phyloP scores from a whole-genome alignment of 1,140 invertebrate genomes.

The Penaeus japonicus region DNA sequence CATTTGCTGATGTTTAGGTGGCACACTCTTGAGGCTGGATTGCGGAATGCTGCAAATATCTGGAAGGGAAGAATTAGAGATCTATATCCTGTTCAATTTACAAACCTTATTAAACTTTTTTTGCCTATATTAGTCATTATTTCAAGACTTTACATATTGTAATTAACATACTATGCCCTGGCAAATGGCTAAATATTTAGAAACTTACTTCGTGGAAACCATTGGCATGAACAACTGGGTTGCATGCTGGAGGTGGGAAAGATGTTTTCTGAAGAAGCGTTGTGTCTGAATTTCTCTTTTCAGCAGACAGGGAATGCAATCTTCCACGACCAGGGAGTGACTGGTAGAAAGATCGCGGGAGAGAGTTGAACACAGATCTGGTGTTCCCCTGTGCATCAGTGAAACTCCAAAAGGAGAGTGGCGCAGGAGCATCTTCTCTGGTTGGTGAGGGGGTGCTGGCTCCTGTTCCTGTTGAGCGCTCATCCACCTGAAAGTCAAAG shows the following conservation, averaged over 20 bases:
- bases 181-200: background rate
- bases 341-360: slow-evolving; percentile 58
- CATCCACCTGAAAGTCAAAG: slow-evolving; percentile 45
- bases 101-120: background rate
- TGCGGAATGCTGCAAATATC: slow-evolving; percentile 63
- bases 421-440: slow-evolving; percentile 44
- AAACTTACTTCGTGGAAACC: slow-evolving; percentile 57
- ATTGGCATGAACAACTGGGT: slow-evolving; percentile 52
- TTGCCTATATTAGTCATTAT: no score
- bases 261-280: slow-evolving; percentile 55
- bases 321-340: slow-evolving; percentile 56
- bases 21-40: slow-evolving; percentile 66
- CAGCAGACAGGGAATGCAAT: slow-evolving; percentile 50
- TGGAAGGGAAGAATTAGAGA: background rate
- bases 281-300: slow-evolving; percentile 55
- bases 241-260: slow-evolving; percentile 58
- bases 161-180: background rate
- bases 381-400: slow-evolving; percentile 57
- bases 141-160: no score
- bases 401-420: slow-evolving; percentile 58
- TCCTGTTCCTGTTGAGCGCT: slow-evolving; percentile 45
- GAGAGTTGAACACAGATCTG: slow-evolving; percentile 57
- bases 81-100: background rate
- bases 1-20: slow-evolving; percentile 68
- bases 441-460: slow-evolving; percentile 54